Evolutionary conservation across 2,888 invertebrate species (phyloP).

Genomic region (Apamea epomidion): DNA sequence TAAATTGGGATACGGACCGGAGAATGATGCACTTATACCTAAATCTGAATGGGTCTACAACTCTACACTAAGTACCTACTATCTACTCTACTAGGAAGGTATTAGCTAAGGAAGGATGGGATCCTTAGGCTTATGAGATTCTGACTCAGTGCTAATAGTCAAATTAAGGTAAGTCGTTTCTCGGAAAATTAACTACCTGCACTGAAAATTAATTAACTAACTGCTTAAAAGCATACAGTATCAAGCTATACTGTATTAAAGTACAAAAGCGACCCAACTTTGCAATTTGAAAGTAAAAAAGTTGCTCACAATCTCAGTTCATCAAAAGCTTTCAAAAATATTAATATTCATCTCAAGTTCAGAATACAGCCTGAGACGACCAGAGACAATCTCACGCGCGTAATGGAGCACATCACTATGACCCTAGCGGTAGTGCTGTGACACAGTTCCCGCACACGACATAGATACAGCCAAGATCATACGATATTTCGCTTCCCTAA

Average conservation of each 20-base stretch:
- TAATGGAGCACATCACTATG: conserved; percentile 75
- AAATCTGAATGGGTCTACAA: neutral
- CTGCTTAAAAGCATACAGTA: too few species aligned
- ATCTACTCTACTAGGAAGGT: neutral
- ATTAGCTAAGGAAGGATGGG: neutral
- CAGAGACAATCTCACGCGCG: conserved; percentile 61
- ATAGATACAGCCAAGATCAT: conserved; percentile 73
- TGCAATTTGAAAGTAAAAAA: conserved; percentile 16
- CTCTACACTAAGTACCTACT: neutral
- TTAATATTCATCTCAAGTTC: conserved; percentile 50
- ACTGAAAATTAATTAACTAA: too few species aligned
- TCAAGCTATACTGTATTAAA: too few species aligned
- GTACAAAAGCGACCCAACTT: neutral
- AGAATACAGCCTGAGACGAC: conserved; percentile 24
- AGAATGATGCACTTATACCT: neutral
- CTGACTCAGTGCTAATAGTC: neutral
- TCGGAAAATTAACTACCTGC: neutral
- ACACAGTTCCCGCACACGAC: conserved; percentile 78
- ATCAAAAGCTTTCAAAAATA: conserved; percentile 31
- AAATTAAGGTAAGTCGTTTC: neutral
- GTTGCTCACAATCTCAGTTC: neutral
- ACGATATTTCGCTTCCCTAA: conserved; percentile 65
- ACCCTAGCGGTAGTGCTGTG: conserved; percentile 82
- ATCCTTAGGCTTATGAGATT: conserved; percentile 4
- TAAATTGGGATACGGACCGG: neutral